phyloP scores from a whole-genome alignment of 2,113 vertebrate species.

The Cheilinus undulatus region DNA sequence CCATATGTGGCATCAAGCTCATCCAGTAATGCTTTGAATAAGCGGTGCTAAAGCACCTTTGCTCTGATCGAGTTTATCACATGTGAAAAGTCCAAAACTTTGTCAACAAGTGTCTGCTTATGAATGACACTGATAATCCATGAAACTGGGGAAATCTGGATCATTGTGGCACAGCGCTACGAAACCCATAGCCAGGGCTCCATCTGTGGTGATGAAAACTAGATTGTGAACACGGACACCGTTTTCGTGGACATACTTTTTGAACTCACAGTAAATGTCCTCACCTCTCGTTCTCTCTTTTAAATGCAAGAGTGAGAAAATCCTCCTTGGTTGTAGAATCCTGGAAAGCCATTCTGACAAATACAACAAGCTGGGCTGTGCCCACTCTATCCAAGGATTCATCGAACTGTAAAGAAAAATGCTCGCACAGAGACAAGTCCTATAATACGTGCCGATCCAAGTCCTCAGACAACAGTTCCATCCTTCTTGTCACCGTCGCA shows the following conservation, averaged over 20 bases:
- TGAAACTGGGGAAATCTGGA: background rate
- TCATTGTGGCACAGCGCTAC: background rate
- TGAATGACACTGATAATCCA: background rate
- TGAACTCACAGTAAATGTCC: background rate
- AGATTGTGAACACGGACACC: background rate
- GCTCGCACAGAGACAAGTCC: background rate
- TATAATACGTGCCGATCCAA: background rate
- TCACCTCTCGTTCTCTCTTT: background rate
- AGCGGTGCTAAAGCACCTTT: too few relatives aligned
- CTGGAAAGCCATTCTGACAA: background rate
- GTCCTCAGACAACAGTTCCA: background rate
- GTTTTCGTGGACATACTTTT: background rate
- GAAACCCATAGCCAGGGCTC: background rate
- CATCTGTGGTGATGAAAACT: background rate
- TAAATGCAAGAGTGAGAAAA: background rate
- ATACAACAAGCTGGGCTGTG: constrained; percentile 4
- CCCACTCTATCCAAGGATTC: background rate
- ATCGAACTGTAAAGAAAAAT: background rate
- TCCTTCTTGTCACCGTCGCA: background rate
- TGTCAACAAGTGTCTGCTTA: background rate
- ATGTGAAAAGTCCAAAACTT: background rate
- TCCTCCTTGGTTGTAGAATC: constrained; percentile 3
- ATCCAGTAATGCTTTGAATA: too few relatives aligned
- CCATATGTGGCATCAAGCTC: too few relatives aligned
- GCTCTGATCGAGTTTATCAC: too few relatives aligned